Evolutionary conservation across 2,113 vertebrate species (phyloP), one percentile per base, ranked within the genome.

Genomic region (Pangasianodon gigas): DNA sequence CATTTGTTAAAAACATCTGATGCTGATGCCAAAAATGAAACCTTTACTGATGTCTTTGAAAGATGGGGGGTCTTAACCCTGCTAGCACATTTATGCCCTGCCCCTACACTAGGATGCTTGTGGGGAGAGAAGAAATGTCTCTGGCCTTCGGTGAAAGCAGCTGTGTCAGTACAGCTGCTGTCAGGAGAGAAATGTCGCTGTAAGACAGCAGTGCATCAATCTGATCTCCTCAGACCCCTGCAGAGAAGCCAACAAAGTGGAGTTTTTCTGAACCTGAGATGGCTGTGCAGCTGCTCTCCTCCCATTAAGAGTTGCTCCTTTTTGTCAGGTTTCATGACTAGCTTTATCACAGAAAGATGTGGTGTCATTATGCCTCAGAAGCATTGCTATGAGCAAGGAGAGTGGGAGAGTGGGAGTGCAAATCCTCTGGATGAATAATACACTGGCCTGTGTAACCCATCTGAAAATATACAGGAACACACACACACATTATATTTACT

Each of bases 261-360:
- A 48, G 67, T 16, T 51, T 14, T 29, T 89, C 90, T 90, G 77
- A 86, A 51, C 84, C 80, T 51, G 65, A 32, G 56, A 89, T 88
- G 62, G 85, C 71, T 69, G 74, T 85, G 80, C 90, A 91, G 91
- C 88, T 88, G 91, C 87, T 91, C 69, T 51, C 41, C 60, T 88
- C 87, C 85, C 91, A 92, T 91, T 92, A 91, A 86, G 86, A 89
- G 58, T 80, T 79, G 24, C 41, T 77, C 41, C 90, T 92, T 87
- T 58, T 90, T 89, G 79, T 90, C 90, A 92, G 92, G 88, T 90
- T 88, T 86, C 89, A 88, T 84, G 65, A 26, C 86, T 90, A 91
- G 90, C 91, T 89, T 88, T 89, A 90, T n/a, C 62, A 11, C 89
- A 67, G 85, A 86, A 89, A 92, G 89, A 85, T 46, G 87, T 86